Evolutionary conservation across 2,888 invertebrate genomes (phyloP), one percentile per base, ranked within the genome.

Genomic region (Protophormia terraenovae): DNA sequence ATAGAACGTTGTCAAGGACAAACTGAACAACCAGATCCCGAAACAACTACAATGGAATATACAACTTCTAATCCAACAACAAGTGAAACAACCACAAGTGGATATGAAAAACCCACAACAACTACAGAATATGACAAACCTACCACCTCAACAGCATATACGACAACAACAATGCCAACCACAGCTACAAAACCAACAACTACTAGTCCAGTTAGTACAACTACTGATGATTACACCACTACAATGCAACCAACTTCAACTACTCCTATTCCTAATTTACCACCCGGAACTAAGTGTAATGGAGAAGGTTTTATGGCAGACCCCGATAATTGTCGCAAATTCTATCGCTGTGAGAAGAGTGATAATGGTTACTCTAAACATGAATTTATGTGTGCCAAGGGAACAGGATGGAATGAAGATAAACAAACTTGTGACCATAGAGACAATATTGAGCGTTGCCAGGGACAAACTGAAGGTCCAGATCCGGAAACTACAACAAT

Each of bases 361-460:
- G 94, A 93, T 0, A 91, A 93, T 19, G 93, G 93, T 0, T 90
- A 88, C 71, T 66, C 87, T 1, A 89, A 84, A 41, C 87, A 90
- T 88, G 94, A 95, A 64, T 95, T 95, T 88, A 91, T 93, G 72
- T 96, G 96, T 88, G 94, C 94, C 0, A 94, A 94, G 78, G 95
- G 95, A 38, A 96, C 96, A 0, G 94, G 94, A n/a, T 96, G 96
- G 95, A 95, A 95, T 88, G 94, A 94, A 89, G 93, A 93, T 14
- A 92, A 94, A 73, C 93, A 94, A 88, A 94, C 94, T 0, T 96
- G 95, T 87, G 94, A 94, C 89, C 93, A 94, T 89, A 92, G 93
- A 10, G 92, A 91, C 2, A 91, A 91, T 62, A 88, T 92, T 10
- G 88, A 90, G 1, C 83, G 90, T 27, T 92, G 92, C 77, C 87